Percentiles rank a stretch among this genome's conserved stretches.
Conservation (phyloP, 1,140 invertebrate species). For the Oreohelix idahoensis region DNA sequence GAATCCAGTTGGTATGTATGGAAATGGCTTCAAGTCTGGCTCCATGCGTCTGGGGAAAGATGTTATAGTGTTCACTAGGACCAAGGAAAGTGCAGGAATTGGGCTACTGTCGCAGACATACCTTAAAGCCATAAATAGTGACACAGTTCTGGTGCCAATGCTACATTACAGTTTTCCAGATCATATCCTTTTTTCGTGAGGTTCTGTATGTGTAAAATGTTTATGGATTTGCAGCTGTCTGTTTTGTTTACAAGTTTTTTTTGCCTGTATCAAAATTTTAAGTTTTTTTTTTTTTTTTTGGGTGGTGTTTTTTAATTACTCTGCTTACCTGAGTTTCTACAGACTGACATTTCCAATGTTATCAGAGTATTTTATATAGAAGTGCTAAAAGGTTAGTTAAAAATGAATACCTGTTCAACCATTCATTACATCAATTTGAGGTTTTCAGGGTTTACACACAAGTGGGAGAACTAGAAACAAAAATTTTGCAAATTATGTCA, state of each 20-base stretch:
- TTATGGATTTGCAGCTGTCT: background rate
- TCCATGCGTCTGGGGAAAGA: constrained; percentile 68
- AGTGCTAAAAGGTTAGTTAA: too few species aligned
- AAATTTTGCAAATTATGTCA: too few species aligned
- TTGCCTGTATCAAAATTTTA: background rate
- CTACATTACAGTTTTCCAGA: constrained; percentile 58
- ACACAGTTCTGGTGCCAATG: constrained; percentile 69
- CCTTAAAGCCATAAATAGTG: constrained; percentile 57
- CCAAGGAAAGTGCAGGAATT: constrained; percentile 55
- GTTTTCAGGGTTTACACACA: too few species aligned
- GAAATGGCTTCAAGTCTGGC: constrained; percentile 72
- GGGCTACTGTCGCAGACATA: constrained; percentile 69
- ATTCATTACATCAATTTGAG: too few species aligned
- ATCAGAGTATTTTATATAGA: too few species aligned
- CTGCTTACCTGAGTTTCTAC: too few species aligned
- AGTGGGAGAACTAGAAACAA: too few species aligned
- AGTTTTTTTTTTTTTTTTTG: too few species aligned
- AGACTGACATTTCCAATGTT: too few species aligned
- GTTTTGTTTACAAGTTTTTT: background rate
- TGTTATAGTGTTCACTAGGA: constrained; percentile 67
- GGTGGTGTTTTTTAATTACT: too few species aligned
- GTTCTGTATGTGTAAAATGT: background rate
- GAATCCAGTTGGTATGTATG: constrained; percentile 68
- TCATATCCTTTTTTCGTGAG: constrained; percentile 58
- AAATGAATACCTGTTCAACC: too few species aligned